Percentiles rank a stretch among this genome's conserved stretches.
Evolutionary conservation across 37 sponge, comb jelly and placozoan genomes (phyloP).

Genomic region (Eunapius fragilis): DNA sequence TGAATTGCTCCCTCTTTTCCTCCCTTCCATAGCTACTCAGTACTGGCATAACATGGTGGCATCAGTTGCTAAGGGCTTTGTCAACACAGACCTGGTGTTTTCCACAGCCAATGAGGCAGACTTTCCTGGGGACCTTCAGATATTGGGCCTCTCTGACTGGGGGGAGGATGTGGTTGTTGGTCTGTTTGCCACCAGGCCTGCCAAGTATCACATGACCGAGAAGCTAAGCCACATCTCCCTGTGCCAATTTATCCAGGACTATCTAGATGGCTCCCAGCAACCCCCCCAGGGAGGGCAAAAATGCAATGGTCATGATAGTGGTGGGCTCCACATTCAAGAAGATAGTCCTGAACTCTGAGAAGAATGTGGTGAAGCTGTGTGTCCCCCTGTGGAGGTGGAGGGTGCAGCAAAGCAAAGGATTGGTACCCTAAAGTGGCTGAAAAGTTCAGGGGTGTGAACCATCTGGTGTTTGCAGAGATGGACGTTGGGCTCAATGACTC

Average conservation of each 20-base stretch:
- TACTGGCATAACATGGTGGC: conserved; percentile 78
- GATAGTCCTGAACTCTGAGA: conserved; percentile 43
- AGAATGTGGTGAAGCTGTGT: conserved; percentile 60
- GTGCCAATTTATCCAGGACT: conserved; percentile 68
- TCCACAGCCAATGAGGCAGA: conserved; percentile 61
- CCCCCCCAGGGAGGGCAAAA: conserved; percentile 60
- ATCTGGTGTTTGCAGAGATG: conserved; percentile 58
- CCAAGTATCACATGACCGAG: conserved; percentile 52
- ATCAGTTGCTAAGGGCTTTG: conserved; percentile 62
- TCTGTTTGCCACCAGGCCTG: conserved; percentile 40
- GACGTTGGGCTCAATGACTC: conserved; percentile 60
- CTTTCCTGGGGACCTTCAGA: conserved; percentile 45
- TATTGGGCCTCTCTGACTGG: conserved; percentile 58
- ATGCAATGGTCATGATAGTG: conserved; percentile 64
- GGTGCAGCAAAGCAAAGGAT: conserved; percentile 46
- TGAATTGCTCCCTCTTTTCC: no score
- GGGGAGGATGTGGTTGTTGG: conserved; percentile 71
- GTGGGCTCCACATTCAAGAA: conserved; percentile 81
- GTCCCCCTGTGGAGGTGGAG: conserved; percentile 9
- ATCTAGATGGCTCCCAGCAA: conserved; percentile 51
- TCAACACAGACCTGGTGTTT: conserved; percentile 9
- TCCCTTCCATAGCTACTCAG: conserved; percentile 2
- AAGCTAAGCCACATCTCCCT: conserved; percentile 52
- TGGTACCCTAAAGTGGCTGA: conserved; percentile 33
- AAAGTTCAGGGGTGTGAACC: conserved; percentile 23